Percentiles rank a stretch among this genome's conserved stretches.
phyloP scores from a whole-genome alignment of 2,113 vertebrate species.

The Calyptomena viridis region DNA sequence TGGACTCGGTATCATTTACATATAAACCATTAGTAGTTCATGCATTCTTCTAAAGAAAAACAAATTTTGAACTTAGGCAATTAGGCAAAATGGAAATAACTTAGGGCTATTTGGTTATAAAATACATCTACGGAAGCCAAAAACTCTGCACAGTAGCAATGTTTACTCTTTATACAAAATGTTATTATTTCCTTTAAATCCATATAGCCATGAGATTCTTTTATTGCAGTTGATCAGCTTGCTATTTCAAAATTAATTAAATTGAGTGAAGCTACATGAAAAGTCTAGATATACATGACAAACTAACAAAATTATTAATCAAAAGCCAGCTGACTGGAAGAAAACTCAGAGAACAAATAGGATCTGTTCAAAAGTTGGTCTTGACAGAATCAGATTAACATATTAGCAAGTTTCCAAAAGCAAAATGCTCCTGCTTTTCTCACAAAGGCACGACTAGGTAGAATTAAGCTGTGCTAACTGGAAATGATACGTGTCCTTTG shows the following conservation, averaged over 20 bases:
- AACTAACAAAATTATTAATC: background rate
- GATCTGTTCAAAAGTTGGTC: background rate
- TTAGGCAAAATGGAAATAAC: background rate
- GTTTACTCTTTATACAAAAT: background rate
- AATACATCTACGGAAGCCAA: background rate
- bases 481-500: background rate
- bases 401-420: background rate
- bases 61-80: background rate
- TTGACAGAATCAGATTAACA: background rate
- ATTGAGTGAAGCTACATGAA: background rate
- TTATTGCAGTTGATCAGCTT: background rate
- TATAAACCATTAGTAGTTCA: background rate
- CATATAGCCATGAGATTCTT: background rate
- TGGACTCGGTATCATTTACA: background rate
- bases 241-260: background rate
- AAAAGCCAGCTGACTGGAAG: background rate
- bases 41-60: background rate
- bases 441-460: background rate
- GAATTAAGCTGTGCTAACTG: conserved; percentile 10
- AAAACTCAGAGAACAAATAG: background rate
- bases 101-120: background rate
- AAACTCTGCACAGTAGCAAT: background rate
- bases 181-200: background rate
- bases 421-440: background rate
- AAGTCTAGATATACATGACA: background rate